Evolutionary conservation across 2,113 vertebrate species (phyloP).

Genomic region (Hylia prasina): DNA sequence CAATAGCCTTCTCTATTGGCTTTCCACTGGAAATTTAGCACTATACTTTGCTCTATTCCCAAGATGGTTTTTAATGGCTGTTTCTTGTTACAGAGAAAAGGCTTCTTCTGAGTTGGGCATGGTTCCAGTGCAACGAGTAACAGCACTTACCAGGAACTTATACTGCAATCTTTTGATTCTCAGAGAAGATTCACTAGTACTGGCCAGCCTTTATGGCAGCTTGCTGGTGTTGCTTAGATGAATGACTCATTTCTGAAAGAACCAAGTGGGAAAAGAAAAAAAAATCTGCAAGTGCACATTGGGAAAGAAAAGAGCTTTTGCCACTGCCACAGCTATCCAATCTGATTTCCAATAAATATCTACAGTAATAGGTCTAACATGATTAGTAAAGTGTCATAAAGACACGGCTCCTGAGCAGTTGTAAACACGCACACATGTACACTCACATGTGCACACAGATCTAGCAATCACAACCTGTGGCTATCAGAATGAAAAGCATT

Average conservation of each 20-base stretch:
- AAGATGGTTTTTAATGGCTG: conserved; percentile 51
- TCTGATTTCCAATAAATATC: conserved; percentile 63
- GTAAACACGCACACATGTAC: neutral
- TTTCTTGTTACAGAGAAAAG: conserved; percentile 50
- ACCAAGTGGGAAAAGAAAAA: neutral
- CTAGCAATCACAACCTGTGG: conserved; percentile 43
- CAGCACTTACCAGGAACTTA: conserved; percentile 26
- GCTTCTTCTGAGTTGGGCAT: conserved; percentile 29
- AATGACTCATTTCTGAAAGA: conserved; percentile 27
- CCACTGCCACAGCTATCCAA: conserved; percentile 14
- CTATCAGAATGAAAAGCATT: conserved; percentile 67
- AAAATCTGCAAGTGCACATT: neutral
- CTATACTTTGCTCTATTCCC: conserved; percentile 52
- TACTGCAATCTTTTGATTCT: conserved; percentile 28
- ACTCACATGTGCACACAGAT: neutral
- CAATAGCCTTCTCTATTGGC: conserved; percentile 34
- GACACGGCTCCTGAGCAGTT: conserved; percentile 13
- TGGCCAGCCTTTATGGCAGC: neutral
- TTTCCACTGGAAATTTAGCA: conserved; percentile 62
- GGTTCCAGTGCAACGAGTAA: conserved; percentile 45
- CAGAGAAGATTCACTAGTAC: conserved; percentile 40
- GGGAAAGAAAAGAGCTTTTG: conserved; percentile 61
- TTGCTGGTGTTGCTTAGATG: neutral
- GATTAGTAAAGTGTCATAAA: conserved; percentile 57
- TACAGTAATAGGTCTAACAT: conserved; percentile 48